Percentiles rank a stretch among this genome's conserved stretches.
Evolutionary conservation across 2,888 invertebrate species (phyloP).

Genomic region (Diaperis boleti): DNA sequence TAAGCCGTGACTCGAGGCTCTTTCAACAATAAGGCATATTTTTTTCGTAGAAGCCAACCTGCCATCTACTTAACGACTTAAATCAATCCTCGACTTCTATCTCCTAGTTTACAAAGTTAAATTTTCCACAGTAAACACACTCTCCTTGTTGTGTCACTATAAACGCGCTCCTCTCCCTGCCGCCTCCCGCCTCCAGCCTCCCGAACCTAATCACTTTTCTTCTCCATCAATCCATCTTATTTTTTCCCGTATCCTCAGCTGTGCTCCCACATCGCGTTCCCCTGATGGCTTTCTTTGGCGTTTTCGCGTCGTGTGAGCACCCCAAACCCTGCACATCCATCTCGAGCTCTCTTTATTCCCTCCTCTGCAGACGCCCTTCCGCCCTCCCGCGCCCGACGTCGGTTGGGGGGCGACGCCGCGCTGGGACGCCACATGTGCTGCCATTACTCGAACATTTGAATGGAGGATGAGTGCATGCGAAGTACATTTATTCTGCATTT

Average conservation of each 20-base stretch:
- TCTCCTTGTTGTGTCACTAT: too few species aligned
- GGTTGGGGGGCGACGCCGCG: conserved; percentile 52
- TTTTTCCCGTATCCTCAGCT: conserved; percentile 58
- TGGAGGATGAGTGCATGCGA: conserved; percentile 54
- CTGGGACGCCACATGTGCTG: conserved; percentile 54
- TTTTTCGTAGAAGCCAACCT: too few species aligned
- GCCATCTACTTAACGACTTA: too few species aligned
- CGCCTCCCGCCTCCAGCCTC: neutral
- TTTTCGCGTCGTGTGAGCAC: conserved; percentile 61
- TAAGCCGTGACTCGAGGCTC: too few species aligned
- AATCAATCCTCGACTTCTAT: too few species aligned
- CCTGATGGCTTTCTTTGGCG: conserved; percentile 65
- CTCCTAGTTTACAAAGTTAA: too few species aligned
- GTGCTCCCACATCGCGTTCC: conserved; percentile 59
- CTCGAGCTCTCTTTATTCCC: conserved; percentile 42
- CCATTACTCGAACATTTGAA: conserved; percentile 58
- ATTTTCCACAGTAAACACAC: too few species aligned
- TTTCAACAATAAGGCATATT: too few species aligned
- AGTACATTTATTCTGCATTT: too few species aligned
- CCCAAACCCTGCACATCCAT: conserved; percentile 54
- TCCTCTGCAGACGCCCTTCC: conserved; percentile 44
- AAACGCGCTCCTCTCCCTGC: too few species aligned
- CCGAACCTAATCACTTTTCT: neutral
- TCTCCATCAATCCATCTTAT: conserved; percentile 67
- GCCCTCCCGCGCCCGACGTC: conserved; percentile 48